Percentiles rank a stretch among this genome's conserved stretches.
Evolutionary conservation across 2,797 vertebrate species (phyloP).

Genomic region (Harpagifer antarcticus): DNA sequence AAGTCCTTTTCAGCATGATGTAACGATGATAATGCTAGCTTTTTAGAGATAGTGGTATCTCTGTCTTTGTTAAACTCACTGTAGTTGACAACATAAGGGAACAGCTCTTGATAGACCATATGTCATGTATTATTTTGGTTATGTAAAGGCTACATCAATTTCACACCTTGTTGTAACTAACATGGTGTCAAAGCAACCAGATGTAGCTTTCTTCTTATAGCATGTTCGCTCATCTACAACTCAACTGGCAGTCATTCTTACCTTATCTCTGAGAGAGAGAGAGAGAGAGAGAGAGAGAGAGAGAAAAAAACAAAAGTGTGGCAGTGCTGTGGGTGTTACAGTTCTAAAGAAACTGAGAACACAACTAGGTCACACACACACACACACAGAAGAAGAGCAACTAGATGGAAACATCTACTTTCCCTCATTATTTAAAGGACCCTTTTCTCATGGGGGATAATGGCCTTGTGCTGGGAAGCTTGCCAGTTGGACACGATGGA

Average conservation of each 20-base stretch:
- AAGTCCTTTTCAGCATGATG: too few relatives aligned
- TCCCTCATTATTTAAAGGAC: conserved; percentile 34
- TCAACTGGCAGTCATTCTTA: not conserved
- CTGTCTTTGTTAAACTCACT: too few relatives aligned
- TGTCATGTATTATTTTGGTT: not conserved
- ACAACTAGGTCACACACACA: conserved; percentile 65
- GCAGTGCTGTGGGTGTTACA: conserved; percentile 66
- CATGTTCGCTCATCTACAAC: not conserved
- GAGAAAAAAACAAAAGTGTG: too few relatives aligned
- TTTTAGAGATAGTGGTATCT: too few relatives aligned
- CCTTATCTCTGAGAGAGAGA: not conserved
- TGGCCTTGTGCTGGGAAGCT: conserved; percentile 42
- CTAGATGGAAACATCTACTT: conserved; percentile 38
- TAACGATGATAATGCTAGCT: too few relatives aligned
- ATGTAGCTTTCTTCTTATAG: conserved; percentile 5
- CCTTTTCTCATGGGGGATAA: conserved; percentile 33
- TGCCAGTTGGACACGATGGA: conserved; percentile 51
- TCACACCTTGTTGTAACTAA: not conserved
- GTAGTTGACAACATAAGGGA: too few relatives aligned
- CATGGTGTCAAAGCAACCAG: not conserved
- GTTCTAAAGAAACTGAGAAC: conserved; percentile 63
- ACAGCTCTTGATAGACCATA: not conserved
- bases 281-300: not conserved
- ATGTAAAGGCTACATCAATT: not conserved
- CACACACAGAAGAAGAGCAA: conserved; percentile 28